These are phyloP conservation scores for Phaonia tiefii DNA, from an alignment of 2,888 invertebrate species.

Conservation along the genomic window DNA sequence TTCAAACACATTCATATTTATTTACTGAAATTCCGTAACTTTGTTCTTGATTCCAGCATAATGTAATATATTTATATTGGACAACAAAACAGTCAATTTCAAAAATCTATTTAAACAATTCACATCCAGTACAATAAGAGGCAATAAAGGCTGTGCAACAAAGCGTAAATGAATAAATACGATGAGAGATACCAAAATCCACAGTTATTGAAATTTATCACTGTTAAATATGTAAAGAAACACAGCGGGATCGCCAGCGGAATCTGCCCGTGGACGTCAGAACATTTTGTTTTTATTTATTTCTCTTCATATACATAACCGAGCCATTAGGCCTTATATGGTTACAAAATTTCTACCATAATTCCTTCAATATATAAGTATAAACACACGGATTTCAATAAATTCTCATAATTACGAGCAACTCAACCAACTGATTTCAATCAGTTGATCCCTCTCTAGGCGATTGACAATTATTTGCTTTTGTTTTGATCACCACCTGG, in stretches of 20 bases:
- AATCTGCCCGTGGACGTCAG: too few relatives aligned
- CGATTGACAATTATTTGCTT: neutral
- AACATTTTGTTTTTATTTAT: too few relatives aligned
- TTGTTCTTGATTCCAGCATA: neutral
- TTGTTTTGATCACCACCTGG: neutral
- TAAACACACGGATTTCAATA: constrained; percentile 1
- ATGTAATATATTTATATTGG: neutral
- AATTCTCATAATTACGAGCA: constrained; percentile 1
- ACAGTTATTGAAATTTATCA: constrained; percentile 13
- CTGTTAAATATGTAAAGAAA: neutral
- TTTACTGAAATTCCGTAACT: neutral
- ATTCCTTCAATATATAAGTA: too few relatives aligned
- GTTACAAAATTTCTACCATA: too few relatives aligned
- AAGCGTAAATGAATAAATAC: constrained; percentile 11
- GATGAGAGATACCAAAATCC: neutral
- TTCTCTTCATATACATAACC: too few relatives aligned
- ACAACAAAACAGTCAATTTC: neutral
- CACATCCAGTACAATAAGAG: neutral
- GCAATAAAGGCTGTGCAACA: neutral
- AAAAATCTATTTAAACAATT: constrained; percentile 6
- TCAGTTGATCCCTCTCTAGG: too few relatives aligned
- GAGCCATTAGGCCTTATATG: too few relatives aligned
- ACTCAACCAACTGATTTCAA: too few relatives aligned
- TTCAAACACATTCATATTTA: constrained; percentile 1
- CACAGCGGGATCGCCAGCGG: neutral